phyloP scores from a whole-genome alignment of 2,888 invertebrate species.

The Apoderus coryli region DNA sequence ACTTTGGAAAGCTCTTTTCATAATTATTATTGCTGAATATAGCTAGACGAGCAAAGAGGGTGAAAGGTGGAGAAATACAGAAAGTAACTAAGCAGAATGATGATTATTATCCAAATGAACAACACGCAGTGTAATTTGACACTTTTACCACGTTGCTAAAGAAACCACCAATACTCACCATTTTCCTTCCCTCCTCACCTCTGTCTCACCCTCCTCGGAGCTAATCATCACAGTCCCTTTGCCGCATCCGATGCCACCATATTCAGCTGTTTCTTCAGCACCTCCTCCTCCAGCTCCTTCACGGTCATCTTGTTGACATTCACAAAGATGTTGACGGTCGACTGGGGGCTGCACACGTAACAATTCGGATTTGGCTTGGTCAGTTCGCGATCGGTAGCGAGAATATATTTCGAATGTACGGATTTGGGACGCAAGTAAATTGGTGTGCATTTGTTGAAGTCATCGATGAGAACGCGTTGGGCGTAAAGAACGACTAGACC shows the following conservation, averaged over 20 bases:
- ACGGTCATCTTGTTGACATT: slow-evolving; percentile 71
- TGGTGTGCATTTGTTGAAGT: slow-evolving; percentile 54
- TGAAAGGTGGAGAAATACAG: too few relatives aligned
- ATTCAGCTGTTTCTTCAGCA: slow-evolving; percentile 73
- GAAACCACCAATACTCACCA: too few relatives aligned
- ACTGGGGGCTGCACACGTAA: slow-evolving; percentile 83
- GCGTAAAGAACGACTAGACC: slow-evolving; percentile 88
- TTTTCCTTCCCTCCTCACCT: too few relatives aligned
- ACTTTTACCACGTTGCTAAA: too few relatives aligned
- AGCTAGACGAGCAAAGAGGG: too few relatives aligned
- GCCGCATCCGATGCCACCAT: slow-evolving; percentile 93
- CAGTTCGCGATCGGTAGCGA: slow-evolving; percentile 59
- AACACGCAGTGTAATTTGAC: too few relatives aligned
- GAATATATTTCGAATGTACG: slow-evolving; percentile 55
- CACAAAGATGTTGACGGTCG: slow-evolving; percentile 66
- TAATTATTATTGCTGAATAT: too few relatives aligned
- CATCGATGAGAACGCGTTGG: slow-evolving; percentile 54
- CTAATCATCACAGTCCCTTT: slow-evolving; percentile 77
- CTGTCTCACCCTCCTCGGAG: slow-evolving; percentile 89
- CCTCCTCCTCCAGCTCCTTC: slow-evolving; percentile 67
- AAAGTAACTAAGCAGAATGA: too few relatives aligned
- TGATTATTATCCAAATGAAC: too few relatives aligned
- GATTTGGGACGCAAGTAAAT: slow-evolving; percentile 63
- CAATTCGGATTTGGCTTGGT: slow-evolving; percentile 84
- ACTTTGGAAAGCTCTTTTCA: too few relatives aligned